Evolutionary conservation across 2,888 invertebrate species (phyloP).

Genomic region (Thyatira batis): DNA sequence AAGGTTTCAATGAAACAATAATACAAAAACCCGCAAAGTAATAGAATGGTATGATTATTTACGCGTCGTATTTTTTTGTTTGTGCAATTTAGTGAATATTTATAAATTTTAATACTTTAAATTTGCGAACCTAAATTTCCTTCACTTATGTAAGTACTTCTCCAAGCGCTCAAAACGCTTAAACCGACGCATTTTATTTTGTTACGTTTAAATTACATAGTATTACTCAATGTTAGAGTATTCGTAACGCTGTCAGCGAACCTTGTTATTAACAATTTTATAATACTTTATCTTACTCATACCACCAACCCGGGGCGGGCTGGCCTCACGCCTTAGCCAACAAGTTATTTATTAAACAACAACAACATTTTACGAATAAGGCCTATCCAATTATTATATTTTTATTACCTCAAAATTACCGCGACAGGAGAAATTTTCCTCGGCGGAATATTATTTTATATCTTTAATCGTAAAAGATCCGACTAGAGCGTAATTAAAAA

Average conservation of each 20-base stretch:
- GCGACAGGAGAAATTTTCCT: constrained; percentile 19
- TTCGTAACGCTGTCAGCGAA: constrained; percentile 17
- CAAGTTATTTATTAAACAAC: constrained; percentile 61
- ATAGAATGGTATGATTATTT: no score
- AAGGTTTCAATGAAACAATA: no score
- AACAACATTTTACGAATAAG: constrained; percentile 50
- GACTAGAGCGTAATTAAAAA: constrained; percentile 25
- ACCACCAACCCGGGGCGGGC: constrained; percentile 14
- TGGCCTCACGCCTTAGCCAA: constrained; percentile 41
- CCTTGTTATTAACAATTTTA: constrained; percentile 34
- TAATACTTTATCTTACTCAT: constrained; percentile 29
- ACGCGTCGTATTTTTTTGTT: no score
- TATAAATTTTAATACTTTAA: no score
- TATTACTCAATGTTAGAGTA: background rate
- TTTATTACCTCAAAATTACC: constrained; percentile 41
- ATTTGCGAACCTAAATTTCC: no score
- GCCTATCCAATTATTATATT: constrained; percentile 30
- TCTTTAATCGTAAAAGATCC: constrained; percentile 17
- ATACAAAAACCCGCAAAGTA: no score
- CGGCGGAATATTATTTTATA: constrained; percentile 30
- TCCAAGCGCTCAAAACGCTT: background rate
- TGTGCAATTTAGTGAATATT: no score
- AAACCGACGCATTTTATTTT: background rate
- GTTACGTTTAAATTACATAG: background rate
- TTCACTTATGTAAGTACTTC: no score